A percentile compares a stretch with the other conserved stretches of the same genome.
phyloP scores from a whole-genome alignment of 1,140 invertebrate genomes.

The Cardiocondyla obscurior region DNA sequence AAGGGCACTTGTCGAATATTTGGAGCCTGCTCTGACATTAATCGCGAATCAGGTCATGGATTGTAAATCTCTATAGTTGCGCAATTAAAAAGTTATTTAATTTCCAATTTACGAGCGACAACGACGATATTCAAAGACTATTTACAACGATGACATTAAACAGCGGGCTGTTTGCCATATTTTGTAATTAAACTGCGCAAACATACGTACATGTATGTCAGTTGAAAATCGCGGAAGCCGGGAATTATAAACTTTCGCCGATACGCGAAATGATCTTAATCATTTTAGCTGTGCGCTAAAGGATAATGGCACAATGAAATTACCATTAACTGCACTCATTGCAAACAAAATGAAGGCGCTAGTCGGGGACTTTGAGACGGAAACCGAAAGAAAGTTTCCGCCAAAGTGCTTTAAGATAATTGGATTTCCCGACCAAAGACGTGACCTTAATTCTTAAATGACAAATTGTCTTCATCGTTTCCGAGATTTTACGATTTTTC shows the following conservation, averaged over 20 bases:
- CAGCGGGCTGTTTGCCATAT: neutral
- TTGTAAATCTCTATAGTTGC: neutral
- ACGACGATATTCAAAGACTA: neutral
- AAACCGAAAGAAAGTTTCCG: slow-evolving; percentile 6
- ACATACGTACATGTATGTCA: neutral
- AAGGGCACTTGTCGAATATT: slow-evolving; percentile 64
- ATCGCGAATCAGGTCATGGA: slow-evolving; percentile 54
- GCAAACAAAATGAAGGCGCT: neutral
- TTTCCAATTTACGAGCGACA: neutral
- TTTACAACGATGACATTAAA: neutral
- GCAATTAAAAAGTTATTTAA: slow-evolving; percentile 8
- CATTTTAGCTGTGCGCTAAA: neutral
- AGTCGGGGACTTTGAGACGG: neutral
- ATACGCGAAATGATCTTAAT: neutral
- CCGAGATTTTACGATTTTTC: neutral
- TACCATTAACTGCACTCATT: neutral
- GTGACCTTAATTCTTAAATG: slow-evolving; percentile 9
- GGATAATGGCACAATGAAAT: neutral
- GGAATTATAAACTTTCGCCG: neutral
- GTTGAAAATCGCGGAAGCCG: neutral
- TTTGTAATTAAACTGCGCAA: neutral
- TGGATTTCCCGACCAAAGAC: neutral
- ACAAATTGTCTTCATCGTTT: neutral
- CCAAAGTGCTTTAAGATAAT: slow-evolving; percentile 23
- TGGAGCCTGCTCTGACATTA: slow-evolving; percentile 34